Base-by-base conservation (phyloP, 1,140 invertebrate species). In the Drosophila mayri region DNA sequence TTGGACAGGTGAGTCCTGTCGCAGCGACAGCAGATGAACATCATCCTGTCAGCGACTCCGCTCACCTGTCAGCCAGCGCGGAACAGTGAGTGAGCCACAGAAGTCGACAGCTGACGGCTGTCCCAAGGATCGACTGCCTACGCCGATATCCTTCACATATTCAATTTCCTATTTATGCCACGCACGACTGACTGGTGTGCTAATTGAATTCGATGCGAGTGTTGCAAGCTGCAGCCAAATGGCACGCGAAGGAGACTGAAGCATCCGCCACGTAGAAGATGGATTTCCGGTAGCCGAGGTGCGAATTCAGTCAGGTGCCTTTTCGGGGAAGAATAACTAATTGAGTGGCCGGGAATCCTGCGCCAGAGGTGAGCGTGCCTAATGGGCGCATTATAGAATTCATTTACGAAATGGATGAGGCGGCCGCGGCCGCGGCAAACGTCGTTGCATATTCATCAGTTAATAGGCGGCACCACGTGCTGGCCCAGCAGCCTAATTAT, bases 161-260 rank as follows among this genome's bases (percentile, higher is more conserved):
- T 86, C 75, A 78, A 82, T 87, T 87, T 81, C 83, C 82, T 81
- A 63, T 71, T 86, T 82, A 81, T 67, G 70, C n/a, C 67, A 63
- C 32, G 40, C 58, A 52, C 46, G 47, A 55, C 74, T 79, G 55
- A 52, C 54, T 67, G 46, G 43, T 75, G 30, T 32, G 49, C 71
- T 75, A 75, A 75, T 75, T 65, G 72, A 75, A 75, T 75, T 75
- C 32, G 22, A 47, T 54, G 22, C 49, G 11, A 22, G 12, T n/a
- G 47, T 28, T 46, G 22, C 38, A 37, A 8, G 49, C 49, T 62
- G 68, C 70, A 70, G 47, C 30, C 41, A n/a, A 46, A 38, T 20
- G 41, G 10, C 30, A 30, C 37, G 12, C 16, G 12, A 22, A 8
- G 18, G 43, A 1, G 49, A n/a, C 12, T 40, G 14, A 22, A 11